Conservation (phyloP, 2,888 invertebrate genomes). For the Dexiosoma caninum region DNA sequence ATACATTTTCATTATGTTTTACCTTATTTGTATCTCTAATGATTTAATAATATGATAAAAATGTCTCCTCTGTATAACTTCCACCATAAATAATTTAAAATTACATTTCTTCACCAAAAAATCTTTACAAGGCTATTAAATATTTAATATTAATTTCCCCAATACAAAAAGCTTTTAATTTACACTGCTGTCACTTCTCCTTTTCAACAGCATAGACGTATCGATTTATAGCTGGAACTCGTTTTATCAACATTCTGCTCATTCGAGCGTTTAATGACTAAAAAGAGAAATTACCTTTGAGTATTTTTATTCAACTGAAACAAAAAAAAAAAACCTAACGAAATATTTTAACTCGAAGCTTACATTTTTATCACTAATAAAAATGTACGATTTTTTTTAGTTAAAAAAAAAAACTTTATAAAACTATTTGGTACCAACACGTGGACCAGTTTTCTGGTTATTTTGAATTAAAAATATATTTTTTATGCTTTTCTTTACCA, state of each 20-base stretch:
- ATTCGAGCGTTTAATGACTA: neutral
- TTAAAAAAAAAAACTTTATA: neutral
- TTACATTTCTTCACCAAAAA: no score
- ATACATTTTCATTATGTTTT: no score
- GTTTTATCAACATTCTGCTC: neutral
- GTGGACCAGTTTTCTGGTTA: neutral
- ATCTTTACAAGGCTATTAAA: no score
- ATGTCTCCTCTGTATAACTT: no score
- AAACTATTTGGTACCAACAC: neutral
- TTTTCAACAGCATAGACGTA: no score
- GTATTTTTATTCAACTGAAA: neutral
- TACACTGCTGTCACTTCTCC: no score
- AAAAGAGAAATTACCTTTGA: neutral
- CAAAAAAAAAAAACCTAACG: neutral
- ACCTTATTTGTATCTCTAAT: no score
- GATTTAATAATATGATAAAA: no score
- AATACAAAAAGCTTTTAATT: no score
- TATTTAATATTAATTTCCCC: no score
- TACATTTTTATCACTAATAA: slow-evolving; percentile 35
- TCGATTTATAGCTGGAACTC: no score
- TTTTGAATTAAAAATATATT: neutral
- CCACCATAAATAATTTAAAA: no score
- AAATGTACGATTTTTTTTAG: slow-evolving; percentile 18
- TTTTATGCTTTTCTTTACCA: neutral
- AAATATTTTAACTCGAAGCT: slow-evolving; percentile 9